phyloP scores from a whole-genome alignment of 2,888 invertebrate species.

The Leptinotarsa haldemani region DNA sequence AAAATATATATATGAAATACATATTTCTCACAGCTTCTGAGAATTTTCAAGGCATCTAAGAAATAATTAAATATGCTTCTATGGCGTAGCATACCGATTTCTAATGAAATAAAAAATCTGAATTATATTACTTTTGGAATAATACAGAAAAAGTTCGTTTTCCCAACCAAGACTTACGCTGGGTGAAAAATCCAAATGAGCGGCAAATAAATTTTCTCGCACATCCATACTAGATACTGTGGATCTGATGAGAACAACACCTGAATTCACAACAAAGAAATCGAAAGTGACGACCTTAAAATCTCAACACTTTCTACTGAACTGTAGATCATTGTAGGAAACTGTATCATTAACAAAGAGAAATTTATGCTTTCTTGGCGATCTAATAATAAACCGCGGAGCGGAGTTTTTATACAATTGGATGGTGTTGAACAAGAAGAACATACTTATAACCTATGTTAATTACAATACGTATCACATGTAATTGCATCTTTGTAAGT shows the following conservation, averaged over 20 bases:
- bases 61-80: no score
- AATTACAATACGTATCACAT: neutral
- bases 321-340: neutral
- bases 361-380: constrained; percentile 8
- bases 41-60: no score
- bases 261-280: constrained; percentile 6
- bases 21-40: no score
- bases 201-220: neutral
- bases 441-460: neutral
- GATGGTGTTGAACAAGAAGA: neutral
- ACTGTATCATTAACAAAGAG: constrained; percentile 1
- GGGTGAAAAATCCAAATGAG: neutral
- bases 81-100: no score
- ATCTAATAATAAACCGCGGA: neutral
- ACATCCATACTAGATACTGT: neutral
- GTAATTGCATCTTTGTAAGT: neutral
- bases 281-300: constrained; percentile 7
- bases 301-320: constrained; percentile 11
- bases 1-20: no score
- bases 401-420: neutral
- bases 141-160: no score
- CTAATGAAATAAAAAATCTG: no score
- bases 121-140: no score
- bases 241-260: neutral
- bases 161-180: neutral